phyloP scores from a whole-genome alignment of 2,797 vertebrate genomes.

The Pangasius larnaudii region DNA sequence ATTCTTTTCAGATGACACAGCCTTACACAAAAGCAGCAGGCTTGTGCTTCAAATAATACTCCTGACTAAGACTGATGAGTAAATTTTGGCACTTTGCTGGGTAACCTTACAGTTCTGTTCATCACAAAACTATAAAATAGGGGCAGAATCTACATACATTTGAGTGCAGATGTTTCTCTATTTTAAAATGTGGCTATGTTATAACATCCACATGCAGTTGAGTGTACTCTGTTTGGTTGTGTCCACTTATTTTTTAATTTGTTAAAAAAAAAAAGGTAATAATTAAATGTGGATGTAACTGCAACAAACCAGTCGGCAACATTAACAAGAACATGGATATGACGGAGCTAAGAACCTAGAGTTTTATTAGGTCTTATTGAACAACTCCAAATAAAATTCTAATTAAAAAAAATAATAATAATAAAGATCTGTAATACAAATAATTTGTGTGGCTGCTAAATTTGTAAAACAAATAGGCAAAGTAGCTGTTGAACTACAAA shows the following conservation, averaged over 20 bases:
- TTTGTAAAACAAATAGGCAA: neutral
- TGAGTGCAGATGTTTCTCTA: neutral
- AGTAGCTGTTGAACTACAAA: neutral
- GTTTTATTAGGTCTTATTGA: neutral
- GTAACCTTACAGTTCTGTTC: neutral
- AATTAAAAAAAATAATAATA: neutral
- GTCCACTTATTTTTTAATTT: neutral
- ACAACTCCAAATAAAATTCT: neutral
- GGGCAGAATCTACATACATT: neutral
- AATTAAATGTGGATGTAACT: neutral
- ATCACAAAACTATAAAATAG: neutral
- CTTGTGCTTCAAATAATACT: conserved; percentile 27
- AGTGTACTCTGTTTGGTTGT: neutral
- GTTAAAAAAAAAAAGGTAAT: neutral
- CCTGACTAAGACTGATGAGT: conserved; percentile 4
- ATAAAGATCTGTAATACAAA: neutral
- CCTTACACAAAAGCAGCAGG: conserved; percentile 36
- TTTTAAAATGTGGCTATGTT: neutral
- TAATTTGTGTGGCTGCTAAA: neutral
- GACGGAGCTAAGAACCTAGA: neutral
- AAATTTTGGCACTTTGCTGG: neutral
- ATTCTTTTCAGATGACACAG: conserved; percentile 51
- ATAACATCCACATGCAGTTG: neutral
- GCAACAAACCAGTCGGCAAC: neutral
- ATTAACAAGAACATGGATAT: neutral